These are phyloP conservation scores for Tenthredo mesomela DNA, from an alignment of 2,888 invertebrate species.

Conservation along the genomic window DNA sequence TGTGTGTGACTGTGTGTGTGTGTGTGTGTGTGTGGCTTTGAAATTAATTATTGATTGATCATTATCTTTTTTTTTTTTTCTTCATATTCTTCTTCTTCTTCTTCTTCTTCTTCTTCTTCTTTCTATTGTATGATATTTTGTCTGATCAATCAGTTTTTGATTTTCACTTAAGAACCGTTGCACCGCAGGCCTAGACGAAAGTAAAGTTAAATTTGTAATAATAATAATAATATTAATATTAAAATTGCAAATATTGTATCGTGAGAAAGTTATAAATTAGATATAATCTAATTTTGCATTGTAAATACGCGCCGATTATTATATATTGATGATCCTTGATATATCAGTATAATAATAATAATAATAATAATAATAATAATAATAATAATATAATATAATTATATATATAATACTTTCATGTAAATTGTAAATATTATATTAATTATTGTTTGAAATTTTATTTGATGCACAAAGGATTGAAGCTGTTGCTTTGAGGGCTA, in stretches of 20 bases:
- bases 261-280: constrained; percentile 17
- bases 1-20: neutral
- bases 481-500: constrained; percentile 57
- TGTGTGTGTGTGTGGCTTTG: neutral
- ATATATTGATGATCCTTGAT: neutral
- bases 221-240: neutral
- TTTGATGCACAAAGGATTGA: constrained; percentile 62
- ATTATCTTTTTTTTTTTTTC: neutral
- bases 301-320: constrained; percentile 55
- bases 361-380: neutral
- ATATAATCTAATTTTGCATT: constrained; percentile 56
- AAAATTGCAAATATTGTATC: neutral
- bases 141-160: constrained; percentile 4
- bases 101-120: neutral
- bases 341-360: constrained; percentile 5
- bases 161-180: constrained; percentile 5
- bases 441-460: constrained; percentile 55
- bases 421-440: constrained; percentile 41
- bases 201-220: neutral
- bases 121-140: neutral
- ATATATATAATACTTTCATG: neutral
- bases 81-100: neutral
- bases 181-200: constrained; percentile 11
- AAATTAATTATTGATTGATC: neutral
- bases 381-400: constrained; percentile 25